phyloP scores from a whole-genome alignment of 1,140 invertebrate genomes.

The Goniozus legneri region DNA sequence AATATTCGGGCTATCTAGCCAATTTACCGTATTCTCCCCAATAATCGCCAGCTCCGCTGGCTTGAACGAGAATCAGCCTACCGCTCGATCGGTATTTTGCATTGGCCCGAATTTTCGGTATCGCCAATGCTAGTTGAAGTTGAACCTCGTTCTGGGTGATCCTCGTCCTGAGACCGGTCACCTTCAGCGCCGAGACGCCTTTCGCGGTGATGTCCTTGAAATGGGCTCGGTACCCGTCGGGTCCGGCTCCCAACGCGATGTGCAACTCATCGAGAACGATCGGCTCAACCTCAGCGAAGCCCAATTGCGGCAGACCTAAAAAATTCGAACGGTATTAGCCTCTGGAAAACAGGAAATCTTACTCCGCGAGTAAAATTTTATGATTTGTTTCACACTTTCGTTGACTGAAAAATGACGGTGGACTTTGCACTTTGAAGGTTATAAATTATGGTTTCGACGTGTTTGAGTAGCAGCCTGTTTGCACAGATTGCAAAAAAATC shows the following conservation, averaged over 20 bases:
- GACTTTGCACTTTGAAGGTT: no score
- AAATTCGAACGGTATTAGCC: no score
- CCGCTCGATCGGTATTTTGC: constrained; percentile 76
- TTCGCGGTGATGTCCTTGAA: constrained; percentile 75
- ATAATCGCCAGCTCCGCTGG: constrained; percentile 77
- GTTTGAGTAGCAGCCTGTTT: no score
- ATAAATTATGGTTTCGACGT: no score
- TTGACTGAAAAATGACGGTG: no score
- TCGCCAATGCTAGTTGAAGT: constrained; percentile 72
- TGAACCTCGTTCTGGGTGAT: constrained; percentile 63
- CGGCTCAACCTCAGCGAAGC: constrained; percentile 63
- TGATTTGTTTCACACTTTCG: no score
- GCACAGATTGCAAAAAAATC: no score
- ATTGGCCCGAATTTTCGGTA: constrained; percentile 71
- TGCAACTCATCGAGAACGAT: constrained; percentile 75
- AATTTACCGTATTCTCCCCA: constrained; percentile 81
- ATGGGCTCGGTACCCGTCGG: constrained; percentile 72
- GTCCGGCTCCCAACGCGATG: constrained; percentile 71
- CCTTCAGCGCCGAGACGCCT: constrained; percentile 72
- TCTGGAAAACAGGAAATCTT: no score
- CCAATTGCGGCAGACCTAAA: constrained; percentile 44
- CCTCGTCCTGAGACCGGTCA: constrained; percentile 66
- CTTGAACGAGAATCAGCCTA: constrained; percentile 71
- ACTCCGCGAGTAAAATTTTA: no score
- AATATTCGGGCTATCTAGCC: no score